Percentiles rank a stretch among this genome's conserved stretches.
These are phyloP conservation scores for Fissipunctia ypsillon DNA, from an alignment of 2,888 invertebrate genomes.

Conservation along the genomic window DNA sequence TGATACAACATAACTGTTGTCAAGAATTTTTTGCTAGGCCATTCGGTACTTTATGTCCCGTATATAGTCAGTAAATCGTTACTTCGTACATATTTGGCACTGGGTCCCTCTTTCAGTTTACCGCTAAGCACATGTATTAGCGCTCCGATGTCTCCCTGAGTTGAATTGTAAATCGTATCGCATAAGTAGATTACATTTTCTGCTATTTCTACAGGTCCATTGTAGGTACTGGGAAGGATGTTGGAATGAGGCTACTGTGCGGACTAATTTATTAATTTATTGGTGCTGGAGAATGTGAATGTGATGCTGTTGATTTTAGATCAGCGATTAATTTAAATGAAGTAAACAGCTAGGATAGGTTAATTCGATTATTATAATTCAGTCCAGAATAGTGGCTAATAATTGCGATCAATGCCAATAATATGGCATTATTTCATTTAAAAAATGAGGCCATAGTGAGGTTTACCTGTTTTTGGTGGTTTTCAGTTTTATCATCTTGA, in stretches of 20 bases:
- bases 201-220: slow-evolving; percentile 66
- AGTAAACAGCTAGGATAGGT: not conserved
- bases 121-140: slow-evolving; percentile 88
- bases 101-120: slow-evolving; percentile 82
- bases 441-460: not conserved
- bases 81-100: slow-evolving; percentile 88
- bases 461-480: not conserved
- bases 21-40: slow-evolving; percentile 62
- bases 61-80: slow-evolving; percentile 85
- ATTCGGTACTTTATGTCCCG: slow-evolving; percentile 84
- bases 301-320: slow-evolving; percentile 32
- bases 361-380: not conserved
- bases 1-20: slow-evolving; percentile 67
- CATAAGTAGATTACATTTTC: slow-evolving; percentile 69
- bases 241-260: slow-evolving; percentile 56
- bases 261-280: slow-evolving; percentile 56
- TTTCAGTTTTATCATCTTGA: not conserved
- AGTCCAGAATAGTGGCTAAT: not conserved
- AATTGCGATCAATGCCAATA: not conserved
- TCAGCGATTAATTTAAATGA: not conserved
- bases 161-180: slow-evolving; percentile 77
- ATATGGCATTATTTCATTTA: not conserved
- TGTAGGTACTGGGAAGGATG: slow-evolving; percentile 58
- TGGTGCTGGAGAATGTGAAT: slow-evolving; percentile 31
- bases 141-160: slow-evolving; percentile 78